Percentiles rank a stretch among this genome's conserved stretches.
These are phyloP conservation scores for Lingula anatina DNA, from an alignment of 2,888 invertebrate species.

Conservation along the genomic window DNA sequence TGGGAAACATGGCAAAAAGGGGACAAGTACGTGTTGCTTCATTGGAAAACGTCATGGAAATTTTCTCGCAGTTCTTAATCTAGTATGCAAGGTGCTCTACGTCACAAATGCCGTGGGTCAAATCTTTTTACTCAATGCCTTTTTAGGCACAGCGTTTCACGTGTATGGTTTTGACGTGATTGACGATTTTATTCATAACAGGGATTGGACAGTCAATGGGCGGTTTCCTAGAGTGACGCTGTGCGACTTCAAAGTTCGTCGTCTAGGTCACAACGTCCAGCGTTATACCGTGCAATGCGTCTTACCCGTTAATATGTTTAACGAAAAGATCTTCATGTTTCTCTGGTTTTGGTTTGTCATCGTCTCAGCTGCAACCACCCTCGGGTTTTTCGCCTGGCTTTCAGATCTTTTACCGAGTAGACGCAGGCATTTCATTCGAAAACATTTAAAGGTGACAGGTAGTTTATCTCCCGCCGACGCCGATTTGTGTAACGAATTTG, in stretches of 20 bases:
- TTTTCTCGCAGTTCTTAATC: constrained; percentile 52
- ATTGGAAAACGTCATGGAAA: constrained; percentile 54
- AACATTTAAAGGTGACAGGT: too few relatives aligned
- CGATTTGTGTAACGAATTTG: constrained; percentile 45
- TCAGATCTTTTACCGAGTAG: constrained; percentile 52
- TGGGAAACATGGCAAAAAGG: too few relatives aligned
- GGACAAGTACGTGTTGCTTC: too few relatives aligned
- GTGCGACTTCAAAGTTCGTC: constrained; percentile 43
- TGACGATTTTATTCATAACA: constrained; percentile 50
- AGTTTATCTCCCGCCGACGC: too few relatives aligned
- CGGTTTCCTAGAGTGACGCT: constrained; percentile 45
- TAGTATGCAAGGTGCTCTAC: constrained; percentile 51
- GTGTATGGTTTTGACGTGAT: constrained; percentile 53
- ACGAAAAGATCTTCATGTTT: constrained; percentile 51
- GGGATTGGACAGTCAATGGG: constrained; percentile 39
- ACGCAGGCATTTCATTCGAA: too few relatives aligned
- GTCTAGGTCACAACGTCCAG: constrained; percentile 40
- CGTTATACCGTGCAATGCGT: constrained; percentile 37
- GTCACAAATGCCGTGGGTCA: constrained; percentile 53
- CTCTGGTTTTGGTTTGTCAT: constrained; percentile 52
- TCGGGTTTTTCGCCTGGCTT: constrained; percentile 47
- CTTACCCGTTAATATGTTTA: constrained; percentile 39
- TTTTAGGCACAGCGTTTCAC: constrained; percentile 51
- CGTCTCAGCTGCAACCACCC: constrained; percentile 37
- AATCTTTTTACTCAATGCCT: constrained; percentile 53